phyloP scores from a whole-genome alignment of 2,797 vertebrate species.

The Pseudochirops corinnae region DNA sequence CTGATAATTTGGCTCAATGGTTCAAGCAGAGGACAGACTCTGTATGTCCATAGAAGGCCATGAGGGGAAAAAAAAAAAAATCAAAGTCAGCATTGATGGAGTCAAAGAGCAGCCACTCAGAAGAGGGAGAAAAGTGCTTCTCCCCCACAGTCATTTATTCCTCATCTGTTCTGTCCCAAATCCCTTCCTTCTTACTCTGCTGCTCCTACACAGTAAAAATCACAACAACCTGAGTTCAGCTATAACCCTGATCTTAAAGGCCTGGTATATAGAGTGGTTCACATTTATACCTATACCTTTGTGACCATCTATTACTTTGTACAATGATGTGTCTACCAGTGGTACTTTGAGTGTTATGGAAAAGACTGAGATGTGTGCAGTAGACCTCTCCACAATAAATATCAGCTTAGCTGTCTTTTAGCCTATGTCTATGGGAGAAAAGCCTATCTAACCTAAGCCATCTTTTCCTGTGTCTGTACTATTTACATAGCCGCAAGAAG shows the following conservation, averaged over 20 bases:
- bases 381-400: background rate
- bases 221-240: background rate
- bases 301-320: background rate
- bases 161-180: slow-evolving; percentile 21
- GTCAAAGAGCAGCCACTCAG: slow-evolving; percentile 37
- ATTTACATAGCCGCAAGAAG: background rate
- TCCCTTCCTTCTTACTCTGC: background rate
- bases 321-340: background rate
- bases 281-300: background rate
- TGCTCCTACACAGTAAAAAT: slow-evolving; percentile 14
- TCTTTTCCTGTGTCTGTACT: slow-evolving; percentile 1
- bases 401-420: background rate
- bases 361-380: background rate
- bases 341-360: background rate
- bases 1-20: slow-evolving; percentile 37
- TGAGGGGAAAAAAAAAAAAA: background rate
- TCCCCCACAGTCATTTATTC: slow-evolving; percentile 28
- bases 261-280: background rate
- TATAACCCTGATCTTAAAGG: background rate
- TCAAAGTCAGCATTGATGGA: slow-evolving; percentile 22
- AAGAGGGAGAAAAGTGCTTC: slow-evolving; percentile 34
- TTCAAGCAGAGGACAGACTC: slow-evolving; percentile 63
- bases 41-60: slow-evolving; percentile 38
- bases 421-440: background rate
- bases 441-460: background rate